phyloP scores from a whole-genome alignment of 1,140 invertebrate species.

The Drosophila santomea region DNA sequence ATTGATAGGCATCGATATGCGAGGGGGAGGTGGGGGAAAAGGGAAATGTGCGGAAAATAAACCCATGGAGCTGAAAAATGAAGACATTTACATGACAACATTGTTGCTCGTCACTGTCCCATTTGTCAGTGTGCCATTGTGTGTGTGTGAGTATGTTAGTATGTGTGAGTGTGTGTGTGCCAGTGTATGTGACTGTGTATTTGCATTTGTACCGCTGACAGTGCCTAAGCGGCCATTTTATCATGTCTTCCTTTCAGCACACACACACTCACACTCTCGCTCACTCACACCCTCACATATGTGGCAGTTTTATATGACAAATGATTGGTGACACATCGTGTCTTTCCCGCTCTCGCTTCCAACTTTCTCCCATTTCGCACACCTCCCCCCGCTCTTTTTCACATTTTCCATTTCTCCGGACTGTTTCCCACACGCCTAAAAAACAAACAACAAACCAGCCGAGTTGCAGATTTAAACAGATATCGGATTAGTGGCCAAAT shows the following conservation, averaged over 20 bases:
- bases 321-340: conserved; percentile 57
- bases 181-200: conserved; percentile 35
- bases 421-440: conserved; percentile 9
- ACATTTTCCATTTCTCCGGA: neutral
- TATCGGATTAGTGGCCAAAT: conserved; percentile 30
- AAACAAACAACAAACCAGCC: conserved; percentile 20
- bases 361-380: neutral
- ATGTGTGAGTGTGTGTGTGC: conserved; percentile 4
- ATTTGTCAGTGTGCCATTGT: conserved; percentile 51
- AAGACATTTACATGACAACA: conserved; percentile 74
- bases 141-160: conserved; percentile 19
- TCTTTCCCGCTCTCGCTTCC: neutral
- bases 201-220: conserved; percentile 54
- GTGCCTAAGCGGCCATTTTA: conserved; percentile 77
- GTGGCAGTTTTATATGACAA: conserved; percentile 59
- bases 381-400: no score
- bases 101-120: conserved; percentile 69
- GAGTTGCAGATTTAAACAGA: conserved; percentile 21
- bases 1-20: conserved; percentile 32
- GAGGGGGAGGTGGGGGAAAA: no score
- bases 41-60: neutral
- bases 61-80: conserved; percentile 45
- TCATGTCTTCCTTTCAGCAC: conserved; percentile 71
- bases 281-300: conserved; percentile 1
- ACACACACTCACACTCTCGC: conserved; percentile 18